These are phyloP conservation scores for Aradus depressus DNA, from an alignment of 2,888 invertebrate genomes.

Conservation along the genomic window DNA sequence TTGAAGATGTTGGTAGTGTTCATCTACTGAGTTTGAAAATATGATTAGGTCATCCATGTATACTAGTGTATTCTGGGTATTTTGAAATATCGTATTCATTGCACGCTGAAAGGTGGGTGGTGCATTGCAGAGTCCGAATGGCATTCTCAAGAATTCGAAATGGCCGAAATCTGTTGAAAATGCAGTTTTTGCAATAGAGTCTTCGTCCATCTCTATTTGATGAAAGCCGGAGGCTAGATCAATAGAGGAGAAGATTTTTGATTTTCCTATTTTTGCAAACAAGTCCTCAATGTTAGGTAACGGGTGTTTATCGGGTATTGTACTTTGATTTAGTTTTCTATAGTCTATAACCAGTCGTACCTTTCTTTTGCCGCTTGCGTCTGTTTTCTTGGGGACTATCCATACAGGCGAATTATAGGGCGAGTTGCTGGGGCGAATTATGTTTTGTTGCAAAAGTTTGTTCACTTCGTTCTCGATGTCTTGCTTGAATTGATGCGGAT, in stretches of 20 bases:
- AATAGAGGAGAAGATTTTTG: slow-evolving; percentile 10
- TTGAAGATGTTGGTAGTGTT: slow-evolving; percentile 10
- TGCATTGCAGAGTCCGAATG: slow-evolving; percentile 15
- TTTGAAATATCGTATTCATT: slow-evolving; percentile 9
- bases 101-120: slow-evolving; percentile 15
- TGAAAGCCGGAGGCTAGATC: no score
- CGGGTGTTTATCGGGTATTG: slow-evolving; percentile 18
- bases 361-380: slow-evolving; percentile 14
- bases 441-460: slow-evolving; percentile 17
- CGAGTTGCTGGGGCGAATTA: slow-evolving; percentile 14
- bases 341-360: slow-evolving; percentile 17
- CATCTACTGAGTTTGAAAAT: slow-evolving; percentile 6
- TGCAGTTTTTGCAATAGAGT: no score
- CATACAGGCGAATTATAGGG: slow-evolving; percentile 10
- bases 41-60: slow-evolving; percentile 22
- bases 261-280: no score
- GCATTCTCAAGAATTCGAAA: no score
- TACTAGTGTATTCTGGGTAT: slow-evolving; percentile 16
- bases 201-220: no score
- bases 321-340: slow-evolving; percentile 16
- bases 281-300: slow-evolving; percentile 20
- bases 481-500: slow-evolving; percentile 16
- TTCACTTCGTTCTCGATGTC: slow-evolving; percentile 14
- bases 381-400: slow-evolving; percentile 16
- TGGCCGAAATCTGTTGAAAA: no score